phyloP scores from a whole-genome alignment of 2,797 vertebrate species.

The Oophaga sylvatica region DNA sequence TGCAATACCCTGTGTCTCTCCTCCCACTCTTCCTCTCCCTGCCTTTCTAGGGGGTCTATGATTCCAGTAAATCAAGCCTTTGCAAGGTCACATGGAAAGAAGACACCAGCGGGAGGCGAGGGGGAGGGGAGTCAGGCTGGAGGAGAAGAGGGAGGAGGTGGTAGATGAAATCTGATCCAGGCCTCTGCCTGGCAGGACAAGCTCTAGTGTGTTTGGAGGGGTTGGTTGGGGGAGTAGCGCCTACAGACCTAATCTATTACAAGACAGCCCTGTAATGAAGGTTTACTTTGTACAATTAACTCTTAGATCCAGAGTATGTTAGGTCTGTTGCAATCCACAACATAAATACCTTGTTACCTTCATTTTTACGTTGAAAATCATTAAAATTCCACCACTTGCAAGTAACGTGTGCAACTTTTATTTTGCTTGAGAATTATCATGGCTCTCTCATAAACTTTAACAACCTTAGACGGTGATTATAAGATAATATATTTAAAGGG shows the following conservation, averaged over 20 bases:
- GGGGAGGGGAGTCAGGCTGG: conserved; percentile 27
- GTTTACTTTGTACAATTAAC: conserved; percentile 45
- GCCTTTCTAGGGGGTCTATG: conserved; percentile 62
- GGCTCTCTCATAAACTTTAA: not conserved
- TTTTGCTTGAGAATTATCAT: not conserved
- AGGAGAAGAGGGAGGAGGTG: conserved; percentile 32
- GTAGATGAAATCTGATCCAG: conserved; percentile 57
- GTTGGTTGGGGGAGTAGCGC: conserved; percentile 44
- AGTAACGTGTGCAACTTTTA: not conserved
- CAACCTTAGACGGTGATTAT: not conserved
- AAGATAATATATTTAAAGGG: not conserved
- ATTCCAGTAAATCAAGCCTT: conserved; percentile 61
- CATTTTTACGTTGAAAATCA: not conserved
- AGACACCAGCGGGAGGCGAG: conserved; percentile 55
- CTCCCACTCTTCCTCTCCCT: conserved; percentile 39
- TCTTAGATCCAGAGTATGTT: not conserved
- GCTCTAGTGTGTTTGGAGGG: conserved; percentile 59
- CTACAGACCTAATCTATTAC: conserved; percentile 56
- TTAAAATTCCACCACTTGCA: not conserved
- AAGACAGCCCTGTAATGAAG: conserved; percentile 54
- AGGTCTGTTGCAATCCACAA: not conserved
- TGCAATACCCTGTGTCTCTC: conserved; percentile 52
- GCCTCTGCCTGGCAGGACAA: conserved; percentile 61
- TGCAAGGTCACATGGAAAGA: conserved; percentile 63
- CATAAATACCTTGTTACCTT: not conserved